Percentiles rank a stretch among this genome's conserved stretches.
These are phyloP conservation scores for Plotosus lineatus DNA, from an alignment of 2,113 vertebrate genomes.

Conservation along the genomic window DNA sequence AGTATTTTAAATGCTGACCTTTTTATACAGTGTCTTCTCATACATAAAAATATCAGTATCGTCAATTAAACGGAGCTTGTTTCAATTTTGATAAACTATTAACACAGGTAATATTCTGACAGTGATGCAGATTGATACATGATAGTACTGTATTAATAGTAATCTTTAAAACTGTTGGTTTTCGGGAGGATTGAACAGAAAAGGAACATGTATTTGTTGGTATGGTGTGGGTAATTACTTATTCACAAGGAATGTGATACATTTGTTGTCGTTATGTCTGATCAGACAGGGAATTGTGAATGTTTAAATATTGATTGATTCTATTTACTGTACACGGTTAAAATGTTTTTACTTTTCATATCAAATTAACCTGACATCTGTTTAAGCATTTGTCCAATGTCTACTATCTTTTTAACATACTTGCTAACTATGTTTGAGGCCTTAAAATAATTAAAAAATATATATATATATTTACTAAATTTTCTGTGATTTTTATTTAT, in stretches of 20 bases:
- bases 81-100: not conserved
- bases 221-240: not conserved
- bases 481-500: not conserved
- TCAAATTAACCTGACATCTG: not conserved
- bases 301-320: constrained; percentile 16
- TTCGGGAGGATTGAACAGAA: not conserved
- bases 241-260: not conserved
- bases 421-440: constrained; percentile 1
- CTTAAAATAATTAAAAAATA: no score
- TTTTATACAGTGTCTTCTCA: not conserved
- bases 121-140: not conserved
- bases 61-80: not conserved
- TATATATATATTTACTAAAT: no score
- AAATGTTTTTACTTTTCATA: not conserved
- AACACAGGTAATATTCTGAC: not conserved
- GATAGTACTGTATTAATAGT: not conserved
- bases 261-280: no score
- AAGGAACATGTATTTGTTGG: not conserved
- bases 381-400: not conserved
- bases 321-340: not conserved
- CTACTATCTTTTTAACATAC: not conserved
- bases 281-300: not conserved
- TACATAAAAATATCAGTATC: not conserved
- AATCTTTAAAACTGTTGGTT: not conserved
- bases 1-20: constrained; percentile 1